phyloP scores from a whole-genome alignment of 2,888 invertebrate genomes.

The Caradrina kadenii region DNA sequence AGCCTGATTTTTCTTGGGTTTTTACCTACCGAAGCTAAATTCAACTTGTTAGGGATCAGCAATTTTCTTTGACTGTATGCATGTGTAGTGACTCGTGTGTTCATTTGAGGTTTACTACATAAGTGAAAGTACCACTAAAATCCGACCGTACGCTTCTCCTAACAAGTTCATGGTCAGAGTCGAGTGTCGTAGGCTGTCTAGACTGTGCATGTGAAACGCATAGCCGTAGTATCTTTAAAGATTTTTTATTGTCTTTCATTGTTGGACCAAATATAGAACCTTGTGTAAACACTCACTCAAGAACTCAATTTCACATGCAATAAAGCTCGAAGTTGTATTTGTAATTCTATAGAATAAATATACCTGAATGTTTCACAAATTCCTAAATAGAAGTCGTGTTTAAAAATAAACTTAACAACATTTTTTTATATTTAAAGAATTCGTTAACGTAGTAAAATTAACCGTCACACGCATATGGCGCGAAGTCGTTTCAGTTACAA shows the following conservation, averaged over 20 bases:
- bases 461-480: conserved; percentile 44
- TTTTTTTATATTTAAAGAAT: conserved; percentile 48
- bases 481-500: conserved; percentile 48
- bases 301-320: not conserved
- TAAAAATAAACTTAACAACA: conserved; percentile 42
- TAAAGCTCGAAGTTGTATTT: not conserved
- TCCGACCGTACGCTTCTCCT: not conserved
- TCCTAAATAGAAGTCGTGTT: conserved; percentile 3
- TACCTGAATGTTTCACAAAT: conserved; percentile 10
- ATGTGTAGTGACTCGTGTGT: not conserved
- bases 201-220: not conserved
- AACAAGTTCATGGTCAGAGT: conserved; percentile 40
- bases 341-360: not conserved
- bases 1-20: not conserved
- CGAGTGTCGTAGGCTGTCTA: conserved; percentile 29
- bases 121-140: conserved; percentile 25
- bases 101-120: not conserved
- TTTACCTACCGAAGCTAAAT: not conserved
- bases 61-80: conserved; percentile 3
- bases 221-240: not conserved
- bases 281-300: not conserved
- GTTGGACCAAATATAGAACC: not conserved
- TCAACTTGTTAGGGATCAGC: conserved; percentile 7
- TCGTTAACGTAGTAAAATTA: conserved; percentile 54
- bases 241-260: not conserved